Conservation (phyloP, 2,113 vertebrate genomes). For the Rhinichthys klamathensis region DNA sequence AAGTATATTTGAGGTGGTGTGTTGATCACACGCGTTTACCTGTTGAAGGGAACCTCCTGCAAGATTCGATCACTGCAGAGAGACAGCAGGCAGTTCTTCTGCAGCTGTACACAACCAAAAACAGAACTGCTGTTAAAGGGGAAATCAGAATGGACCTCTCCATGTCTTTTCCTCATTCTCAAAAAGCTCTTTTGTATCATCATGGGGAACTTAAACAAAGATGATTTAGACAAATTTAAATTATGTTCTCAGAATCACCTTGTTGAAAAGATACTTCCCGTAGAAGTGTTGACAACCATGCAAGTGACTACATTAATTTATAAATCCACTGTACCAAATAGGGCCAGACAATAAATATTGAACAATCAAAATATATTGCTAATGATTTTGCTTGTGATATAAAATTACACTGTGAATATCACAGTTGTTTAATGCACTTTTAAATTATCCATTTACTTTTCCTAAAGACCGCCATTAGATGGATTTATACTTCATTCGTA, state of each 20-base stretch:
- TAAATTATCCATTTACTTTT: not conserved
- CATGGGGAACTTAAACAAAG: not conserved
- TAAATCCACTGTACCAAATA: not conserved
- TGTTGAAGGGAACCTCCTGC: constrained; percentile 98
- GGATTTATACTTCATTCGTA: not conserved
- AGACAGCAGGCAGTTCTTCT: constrained; percentile 98
- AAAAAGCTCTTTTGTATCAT: not conserved
- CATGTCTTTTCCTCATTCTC: not conserved
- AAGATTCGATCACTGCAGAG: constrained; percentile 98
- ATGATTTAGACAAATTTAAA: not conserved
- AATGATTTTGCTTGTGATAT: not conserved
- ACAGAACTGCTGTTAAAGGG: constrained; percentile 16
- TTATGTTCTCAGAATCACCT: not conserved
- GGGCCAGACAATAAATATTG: not conserved
- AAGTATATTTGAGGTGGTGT: not conserved
- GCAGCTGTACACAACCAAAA: constrained; percentile 78
- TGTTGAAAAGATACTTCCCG: not conserved
- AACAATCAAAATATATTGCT: not conserved
- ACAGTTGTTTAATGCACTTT: not conserved
- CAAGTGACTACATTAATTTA: not conserved
- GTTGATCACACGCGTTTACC: constrained; percentile 68
- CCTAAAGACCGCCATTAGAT: not conserved
- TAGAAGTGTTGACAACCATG: not conserved
- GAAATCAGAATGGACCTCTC: not conserved
- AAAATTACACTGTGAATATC: not conserved